Conservation (phyloP, 2,888 invertebrate species). For the Cylindroiulus punctatus region DNA sequence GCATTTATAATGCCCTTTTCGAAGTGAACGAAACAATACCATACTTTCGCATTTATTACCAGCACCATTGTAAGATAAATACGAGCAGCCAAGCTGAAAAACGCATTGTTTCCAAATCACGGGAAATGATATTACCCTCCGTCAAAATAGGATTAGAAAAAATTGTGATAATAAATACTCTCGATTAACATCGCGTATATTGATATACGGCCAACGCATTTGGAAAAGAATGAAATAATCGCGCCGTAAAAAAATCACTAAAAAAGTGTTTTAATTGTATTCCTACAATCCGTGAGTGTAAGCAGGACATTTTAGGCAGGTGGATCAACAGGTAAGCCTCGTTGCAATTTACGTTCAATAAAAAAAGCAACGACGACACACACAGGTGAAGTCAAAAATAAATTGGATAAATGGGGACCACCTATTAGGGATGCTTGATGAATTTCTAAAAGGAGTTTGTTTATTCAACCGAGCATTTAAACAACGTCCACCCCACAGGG, state of each 20-base stretch:
- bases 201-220: neutral
- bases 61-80: slow-evolving; percentile 25
- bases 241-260: neutral
- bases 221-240: slow-evolving; percentile 21
- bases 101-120: slow-evolving; percentile 34
- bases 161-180: neutral
- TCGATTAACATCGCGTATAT: slow-evolving; percentile 24
- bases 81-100: slow-evolving; percentile 38
- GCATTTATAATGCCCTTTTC: slow-evolving; percentile 5
- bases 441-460: slow-evolving; percentile 38
- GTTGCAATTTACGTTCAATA: slow-evolving; percentile 31
- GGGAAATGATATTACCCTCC: slow-evolving; percentile 42
- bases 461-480: slow-evolving; percentile 23
- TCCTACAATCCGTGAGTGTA: slow-evolving; percentile 12
- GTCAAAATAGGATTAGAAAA: slow-evolving; percentile 6
- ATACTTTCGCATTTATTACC: slow-evolving; percentile 24
- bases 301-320: slow-evolving; percentile 21
- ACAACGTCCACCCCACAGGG: slow-evolving; percentile 42
- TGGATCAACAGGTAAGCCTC: slow-evolving; percentile 16
- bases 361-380: slow-evolving; percentile 19
- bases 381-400: slow-evolving; percentile 34
- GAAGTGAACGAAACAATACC: slow-evolving; percentile 34
- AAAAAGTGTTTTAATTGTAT: slow-evolving; percentile 15
- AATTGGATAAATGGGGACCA: slow-evolving; percentile 42
- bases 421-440: slow-evolving; percentile 42